A percentile compares a stretch with the other conserved stretches of the same genome.
phyloP scores from a whole-genome alignment of 2,888 invertebrate species.

The Cerastis leucographa region DNA sequence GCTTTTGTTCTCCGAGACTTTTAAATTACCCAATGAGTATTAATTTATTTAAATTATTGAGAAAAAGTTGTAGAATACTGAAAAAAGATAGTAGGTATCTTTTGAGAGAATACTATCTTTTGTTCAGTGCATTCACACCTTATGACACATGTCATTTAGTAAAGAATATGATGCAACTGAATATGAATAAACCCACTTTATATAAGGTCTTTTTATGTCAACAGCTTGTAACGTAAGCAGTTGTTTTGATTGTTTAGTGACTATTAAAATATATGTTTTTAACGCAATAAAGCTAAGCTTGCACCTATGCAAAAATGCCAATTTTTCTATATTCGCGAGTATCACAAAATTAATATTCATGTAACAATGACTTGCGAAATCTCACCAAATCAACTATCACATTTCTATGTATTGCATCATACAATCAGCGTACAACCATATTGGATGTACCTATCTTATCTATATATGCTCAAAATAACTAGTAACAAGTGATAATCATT shows the following conservation, averaged over 20 bases:
- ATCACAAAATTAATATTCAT: constrained; percentile 1
- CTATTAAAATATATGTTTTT: background rate
- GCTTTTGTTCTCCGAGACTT: background rate
- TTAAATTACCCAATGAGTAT: background rate
- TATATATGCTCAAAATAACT: constrained; percentile 58
- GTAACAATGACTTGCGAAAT: constrained; percentile 47
- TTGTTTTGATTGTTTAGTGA: constrained; percentile 4
- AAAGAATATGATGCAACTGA: constrained; percentile 27
- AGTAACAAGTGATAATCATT: constrained; percentile 61
- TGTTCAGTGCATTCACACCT: background rate
- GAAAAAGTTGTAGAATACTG: background rate
- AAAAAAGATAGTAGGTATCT: background rate
- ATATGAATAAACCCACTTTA: background rate
- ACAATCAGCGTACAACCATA: constrained; percentile 64
- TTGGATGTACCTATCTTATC: constrained; percentile 72
- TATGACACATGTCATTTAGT: constrained; percentile 1
- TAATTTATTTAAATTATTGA: too few species aligned
- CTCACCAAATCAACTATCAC: constrained; percentile 44
- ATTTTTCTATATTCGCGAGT: background rate
- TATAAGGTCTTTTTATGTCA: background rate
- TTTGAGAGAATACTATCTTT: background rate
- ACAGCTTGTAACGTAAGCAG: background rate
- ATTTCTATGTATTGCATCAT: constrained; percentile 76
- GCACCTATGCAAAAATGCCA: background rate
- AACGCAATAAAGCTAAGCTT: background rate